These are phyloP conservation scores for Hofmannophila pseudospretella DNA, from an alignment of 2,888 invertebrate species.

Conservation along the genomic window DNA sequence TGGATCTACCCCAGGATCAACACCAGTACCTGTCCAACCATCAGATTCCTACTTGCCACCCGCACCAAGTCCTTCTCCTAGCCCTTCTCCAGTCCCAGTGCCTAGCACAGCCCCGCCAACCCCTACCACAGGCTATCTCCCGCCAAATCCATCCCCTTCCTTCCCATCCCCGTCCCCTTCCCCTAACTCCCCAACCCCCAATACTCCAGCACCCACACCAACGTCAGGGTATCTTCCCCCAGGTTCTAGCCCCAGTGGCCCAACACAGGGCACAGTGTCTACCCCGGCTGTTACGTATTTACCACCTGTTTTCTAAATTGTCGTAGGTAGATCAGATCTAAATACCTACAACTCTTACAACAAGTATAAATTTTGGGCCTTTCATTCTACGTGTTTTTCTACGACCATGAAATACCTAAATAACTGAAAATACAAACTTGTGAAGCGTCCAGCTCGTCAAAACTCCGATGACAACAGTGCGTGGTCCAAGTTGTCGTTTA, in stretches of 20 bases:
- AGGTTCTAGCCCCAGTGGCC: constrained; percentile 13
- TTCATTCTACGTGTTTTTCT: too few species aligned
- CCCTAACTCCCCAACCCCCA: constrained; percentile 4
- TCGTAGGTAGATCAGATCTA: too few species aligned
- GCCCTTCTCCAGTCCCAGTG: constrained; percentile 14
- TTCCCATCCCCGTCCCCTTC: constrained; percentile 6
- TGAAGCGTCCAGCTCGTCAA: too few species aligned
- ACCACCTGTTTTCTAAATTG: constrained; percentile 48
- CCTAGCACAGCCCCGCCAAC: constrained; percentile 17
- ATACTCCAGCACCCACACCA: constrained; percentile 11
- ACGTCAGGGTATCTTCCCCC: constrained; percentile 40
- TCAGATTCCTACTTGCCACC: constrained; percentile 5
- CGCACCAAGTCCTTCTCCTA: background rate
- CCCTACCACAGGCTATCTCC: constrained; percentile 23
- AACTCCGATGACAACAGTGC: too few species aligned
- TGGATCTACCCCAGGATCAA: background rate
- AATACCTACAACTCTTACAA: background rate
- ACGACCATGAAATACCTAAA: too few species aligned
- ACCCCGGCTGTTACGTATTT: constrained; percentile 54
- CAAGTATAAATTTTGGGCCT: too few species aligned
- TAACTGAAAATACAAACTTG: too few species aligned
- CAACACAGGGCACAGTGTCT: constrained; percentile 23
- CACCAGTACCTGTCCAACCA: background rate
- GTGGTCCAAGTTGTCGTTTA: too few species aligned
- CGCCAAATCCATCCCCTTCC: constrained; percentile 18